Base-by-base conservation (phyloP, 2,113 vertebrate species). In the Phodopus roborovskii region DNA sequence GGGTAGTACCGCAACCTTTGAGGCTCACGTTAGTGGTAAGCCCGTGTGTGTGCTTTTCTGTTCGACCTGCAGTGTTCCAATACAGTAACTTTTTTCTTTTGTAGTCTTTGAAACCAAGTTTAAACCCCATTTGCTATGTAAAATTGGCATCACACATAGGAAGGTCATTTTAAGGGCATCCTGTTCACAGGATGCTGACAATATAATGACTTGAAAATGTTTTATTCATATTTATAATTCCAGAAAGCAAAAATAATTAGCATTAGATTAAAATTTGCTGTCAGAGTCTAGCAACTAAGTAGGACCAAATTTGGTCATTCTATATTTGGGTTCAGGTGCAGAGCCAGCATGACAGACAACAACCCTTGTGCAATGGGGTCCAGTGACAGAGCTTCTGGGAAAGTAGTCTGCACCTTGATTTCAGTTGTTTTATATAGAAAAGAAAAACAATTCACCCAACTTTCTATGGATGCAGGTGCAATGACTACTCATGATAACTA, bases 21-120 rank as follows among this genome's bases (percentile, higher is more conserved):
- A 99, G 99, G 99, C 99, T 99, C 99, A 99, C 97, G 97, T 99
- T 98, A 99, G 99, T 99, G 99, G 99, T 99, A 99, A 99, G 99
- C 24, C 70, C 91, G 86, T 87, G 7, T 0, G 5, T 83, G 17
- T 83, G 16, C 33, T 87, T 68, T 30, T 19, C 39, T 50, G 68
- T 10, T 39, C 62, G 83, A 1, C 24, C 1, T 36, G 20, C 58
- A 79, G 45, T 7, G 60, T 82, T 84, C 2, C 7, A 62, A 5
- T 42, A 1, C 0, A 24, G 75, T 74, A 78, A 68, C n/a, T 28
- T 56, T 48, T 6, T 24, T 42, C 74, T 79, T 22, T 7, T 53
- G 26, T 66, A 78, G n/a, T 74, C 45, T 39, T 58, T 62, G 83
- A 83, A 0, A 5, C 15, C 53, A 85, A 74, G 30, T 50, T 75